These are phyloP conservation scores for Takifugu flavidus DNA, from an alignment of 2,113 vertebrate species.

Conservation along the genomic window DNA sequence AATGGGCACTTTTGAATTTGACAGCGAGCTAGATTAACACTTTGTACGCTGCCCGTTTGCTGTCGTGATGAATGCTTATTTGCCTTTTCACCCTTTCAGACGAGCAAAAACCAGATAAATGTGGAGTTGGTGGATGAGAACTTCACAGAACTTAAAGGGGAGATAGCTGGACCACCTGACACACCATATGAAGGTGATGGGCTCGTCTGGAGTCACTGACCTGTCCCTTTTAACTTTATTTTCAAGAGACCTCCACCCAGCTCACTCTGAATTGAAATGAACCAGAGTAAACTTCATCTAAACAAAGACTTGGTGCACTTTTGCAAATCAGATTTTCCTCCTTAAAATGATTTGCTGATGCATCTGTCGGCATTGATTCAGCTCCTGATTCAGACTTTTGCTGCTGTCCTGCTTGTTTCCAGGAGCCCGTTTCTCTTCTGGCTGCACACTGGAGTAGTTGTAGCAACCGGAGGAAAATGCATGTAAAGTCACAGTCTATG, in stretches of 20 bases:
- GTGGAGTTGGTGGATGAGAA: slow-evolving; percentile 99
- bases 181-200: slow-evolving; percentile 98
- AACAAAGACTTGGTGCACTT: too few species aligned
- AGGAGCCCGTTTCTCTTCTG: too few species aligned
- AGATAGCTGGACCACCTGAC: slow-evolving; percentile 98
- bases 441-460: too few species aligned
- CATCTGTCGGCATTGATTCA: too few species aligned
- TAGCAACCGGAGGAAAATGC: too few species aligned
- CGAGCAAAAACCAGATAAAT: slow-evolving; percentile 99
- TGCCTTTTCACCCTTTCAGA: slow-evolving; percentile 74
- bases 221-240: not conserved
- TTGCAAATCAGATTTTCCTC: too few species aligned
- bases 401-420: too few species aligned
- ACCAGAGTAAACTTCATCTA: too few species aligned
- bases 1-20: slow-evolving; percentile 46
- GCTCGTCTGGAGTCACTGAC: slow-evolving; percentile 11
- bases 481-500: too few species aligned
- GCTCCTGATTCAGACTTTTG: too few species aligned
- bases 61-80: slow-evolving; percentile 4
- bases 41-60: slow-evolving; percentile 12
- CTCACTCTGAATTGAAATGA: not conserved
- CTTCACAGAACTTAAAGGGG: slow-evolving; percentile 99
- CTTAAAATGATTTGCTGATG: too few species aligned
- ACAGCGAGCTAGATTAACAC: slow-evolving; percentile 34
- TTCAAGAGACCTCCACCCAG: not conserved